Percentiles rank a stretch among this genome's conserved stretches.
These are phyloP conservation scores for Baryphthengus martii DNA, from an alignment of 2,113 vertebrate genomes.

Conservation along the genomic window DNA sequence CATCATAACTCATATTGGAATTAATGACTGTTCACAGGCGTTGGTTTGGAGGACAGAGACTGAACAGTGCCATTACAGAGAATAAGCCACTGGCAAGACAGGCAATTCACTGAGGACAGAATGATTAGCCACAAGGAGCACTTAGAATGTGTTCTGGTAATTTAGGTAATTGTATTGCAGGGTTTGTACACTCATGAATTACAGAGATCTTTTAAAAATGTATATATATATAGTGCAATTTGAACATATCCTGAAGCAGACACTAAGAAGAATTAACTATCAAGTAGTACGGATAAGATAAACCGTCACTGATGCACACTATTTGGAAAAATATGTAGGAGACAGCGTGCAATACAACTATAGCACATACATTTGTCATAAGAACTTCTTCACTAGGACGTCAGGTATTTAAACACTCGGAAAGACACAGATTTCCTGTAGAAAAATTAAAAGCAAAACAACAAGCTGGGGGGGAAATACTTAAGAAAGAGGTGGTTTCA, in stretches of 20 bases:
- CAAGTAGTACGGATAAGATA: slow-evolving; percentile 46
- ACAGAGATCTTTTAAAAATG: slow-evolving; percentile 75
- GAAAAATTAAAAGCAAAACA: background rate
- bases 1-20: background rate
- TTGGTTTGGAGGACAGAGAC: background rate
- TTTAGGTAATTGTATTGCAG: slow-evolving; percentile 82
- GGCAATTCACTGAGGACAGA: slow-evolving; percentile 51
- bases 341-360: background rate
- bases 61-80: slow-evolving; percentile 6
- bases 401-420: background rate
- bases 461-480: background rate
- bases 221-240: slow-evolving; percentile 75
- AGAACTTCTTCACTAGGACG: background rate
- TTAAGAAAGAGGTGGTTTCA: background rate
- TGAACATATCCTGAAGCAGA: slow-evolving; percentile 76
- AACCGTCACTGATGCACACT: background rate
- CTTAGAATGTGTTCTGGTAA: slow-evolving; percentile 73
- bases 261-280: slow-evolving; percentile 70
- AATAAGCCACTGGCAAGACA: slow-evolving; percentile 53
- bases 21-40: background rate
- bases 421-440: background rate
- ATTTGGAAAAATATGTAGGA: background rate
- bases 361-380: background rate
- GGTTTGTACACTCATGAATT: slow-evolving; percentile 74
- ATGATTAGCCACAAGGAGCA: slow-evolving; percentile 74